These are phyloP conservation scores for Colaptes auratus DNA, from an alignment of 2,113 vertebrate genomes.

Conservation along the genomic window DNA sequence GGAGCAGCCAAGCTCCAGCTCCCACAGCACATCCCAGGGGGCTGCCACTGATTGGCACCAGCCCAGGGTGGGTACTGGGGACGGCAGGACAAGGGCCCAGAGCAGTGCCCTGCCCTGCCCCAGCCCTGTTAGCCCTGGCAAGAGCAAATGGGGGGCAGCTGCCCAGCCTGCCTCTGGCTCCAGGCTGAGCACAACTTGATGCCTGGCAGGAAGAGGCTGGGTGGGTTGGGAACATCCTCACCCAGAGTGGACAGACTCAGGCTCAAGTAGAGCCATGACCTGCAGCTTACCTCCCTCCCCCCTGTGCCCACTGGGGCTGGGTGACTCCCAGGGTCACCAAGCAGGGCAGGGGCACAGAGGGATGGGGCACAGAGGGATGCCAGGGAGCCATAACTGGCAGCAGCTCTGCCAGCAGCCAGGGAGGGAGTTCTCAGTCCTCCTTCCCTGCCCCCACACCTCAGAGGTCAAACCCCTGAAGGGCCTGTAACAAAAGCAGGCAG, in stretches of 20 bases:
- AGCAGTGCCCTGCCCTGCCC: neutral
- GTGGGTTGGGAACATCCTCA: neutral
- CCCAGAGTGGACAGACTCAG: neutral
- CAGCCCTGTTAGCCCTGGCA: neutral
- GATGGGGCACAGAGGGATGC: neutral
- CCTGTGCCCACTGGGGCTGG: accelerated
- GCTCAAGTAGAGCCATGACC: accelerated
- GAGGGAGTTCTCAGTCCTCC: neutral
- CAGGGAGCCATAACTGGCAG: neutral
- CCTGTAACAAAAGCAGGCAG: neutral
- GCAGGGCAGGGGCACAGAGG: no score
- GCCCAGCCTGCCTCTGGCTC: accelerated
- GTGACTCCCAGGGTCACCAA: neutral
- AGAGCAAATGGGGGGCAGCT: neutral
- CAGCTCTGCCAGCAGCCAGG: neutral
- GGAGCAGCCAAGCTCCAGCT: neutral
- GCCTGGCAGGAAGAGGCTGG: neutral
- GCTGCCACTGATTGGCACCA: accelerated
- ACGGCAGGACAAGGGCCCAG: neutral
- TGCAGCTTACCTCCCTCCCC: neutral
- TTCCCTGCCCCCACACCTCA: neutral
- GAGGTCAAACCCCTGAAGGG: neutral
- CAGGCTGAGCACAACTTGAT: neutral
- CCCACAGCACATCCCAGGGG: neutral
- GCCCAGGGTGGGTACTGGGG: accelerated